Base-by-base conservation (phyloP, 2,888 invertebrate genomes). In the Hypolimnas misippus region DNA sequence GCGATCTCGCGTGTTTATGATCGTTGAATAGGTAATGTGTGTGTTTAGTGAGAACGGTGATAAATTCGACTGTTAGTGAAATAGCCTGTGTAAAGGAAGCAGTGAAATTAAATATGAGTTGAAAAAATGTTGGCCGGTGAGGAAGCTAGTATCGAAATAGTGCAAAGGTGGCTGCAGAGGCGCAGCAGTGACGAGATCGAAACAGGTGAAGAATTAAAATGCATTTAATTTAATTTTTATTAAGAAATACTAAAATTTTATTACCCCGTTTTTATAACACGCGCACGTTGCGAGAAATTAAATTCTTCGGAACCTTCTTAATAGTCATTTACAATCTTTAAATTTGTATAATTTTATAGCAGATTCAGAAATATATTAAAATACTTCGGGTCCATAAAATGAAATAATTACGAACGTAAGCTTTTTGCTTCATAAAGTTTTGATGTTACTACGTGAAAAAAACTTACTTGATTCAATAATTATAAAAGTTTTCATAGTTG, bases 41-140 rank as follows among this genome's bases (percentile, higher is more conserved):
- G 38, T 33, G 44, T 19, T 25, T 21, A 31, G 52, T 57, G 55
- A 46, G 17, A 8, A 42, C 42, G 46, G 46, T 58, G 52, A 8
- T 44, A 12, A 46, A 46, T 8, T 46, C 5, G 10, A 42, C 8
- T 38, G 14, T 55, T 49, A 38, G 57, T 60, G 57, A 50, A 40
- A 42, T 63, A 58, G 59, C 12, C 8, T 56, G 25, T 25, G 57
- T 60, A 55, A 52, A 8, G 55, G 54, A 54, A 57, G 68, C 60
- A 62, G 56, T 64, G 66, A 25, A 40, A 68, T 65, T 68, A 76
- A 81, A 76, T 79, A 84, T 87, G 89, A 82, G 75, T 76, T 79
- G 80, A 68, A 74, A 88, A 81, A 75, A 91, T 91, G 91, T 82
- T 91, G 81, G 90, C 92, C 77, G 83, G 91, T 71, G 84, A 91